Conservation (phyloP, 2,797 vertebrate genomes). For the Mormyrus hasselquistii region DNA sequence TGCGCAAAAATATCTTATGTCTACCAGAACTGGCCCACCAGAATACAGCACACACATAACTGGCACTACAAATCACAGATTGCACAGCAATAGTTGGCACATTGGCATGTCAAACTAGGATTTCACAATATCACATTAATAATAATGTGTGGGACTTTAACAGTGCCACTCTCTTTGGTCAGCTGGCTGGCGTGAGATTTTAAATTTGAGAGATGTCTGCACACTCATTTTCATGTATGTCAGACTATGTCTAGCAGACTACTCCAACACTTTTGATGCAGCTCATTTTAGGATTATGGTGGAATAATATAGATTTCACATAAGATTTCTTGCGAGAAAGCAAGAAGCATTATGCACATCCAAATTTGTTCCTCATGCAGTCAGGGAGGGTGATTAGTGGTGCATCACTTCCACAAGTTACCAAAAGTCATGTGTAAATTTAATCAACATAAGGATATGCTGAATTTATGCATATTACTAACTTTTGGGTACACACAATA, state of each 20-base stretch:
- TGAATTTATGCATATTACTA: no score
- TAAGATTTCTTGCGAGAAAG: no score
- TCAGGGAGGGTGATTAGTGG: neutral
- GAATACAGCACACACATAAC: neutral
- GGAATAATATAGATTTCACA: no score
- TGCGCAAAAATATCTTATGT: neutral
- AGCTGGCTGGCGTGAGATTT: neutral
- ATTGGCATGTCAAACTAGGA: neutral
- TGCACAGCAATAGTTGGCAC: neutral
- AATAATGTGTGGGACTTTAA: neutral
- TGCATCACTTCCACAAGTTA: no score
- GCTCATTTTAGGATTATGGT: no score
- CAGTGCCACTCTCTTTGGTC: neutral
- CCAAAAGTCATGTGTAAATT: no score
- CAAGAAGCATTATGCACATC: neutral
- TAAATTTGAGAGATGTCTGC: no score
- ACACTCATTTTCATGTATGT: no score
- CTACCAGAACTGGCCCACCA: neutral
- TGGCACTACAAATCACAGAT: neutral
- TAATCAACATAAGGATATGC: no score
- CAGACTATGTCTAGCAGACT: no score
- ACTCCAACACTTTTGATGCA: no score
- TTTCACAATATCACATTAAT: neutral
- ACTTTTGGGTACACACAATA: no score
- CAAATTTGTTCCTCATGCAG: neutral